Percentiles rank a stretch among this genome's conserved stretches.
Evolutionary conservation across 1,140 invertebrate species (phyloP).

Genomic region (Antheraea mylitta): DNA sequence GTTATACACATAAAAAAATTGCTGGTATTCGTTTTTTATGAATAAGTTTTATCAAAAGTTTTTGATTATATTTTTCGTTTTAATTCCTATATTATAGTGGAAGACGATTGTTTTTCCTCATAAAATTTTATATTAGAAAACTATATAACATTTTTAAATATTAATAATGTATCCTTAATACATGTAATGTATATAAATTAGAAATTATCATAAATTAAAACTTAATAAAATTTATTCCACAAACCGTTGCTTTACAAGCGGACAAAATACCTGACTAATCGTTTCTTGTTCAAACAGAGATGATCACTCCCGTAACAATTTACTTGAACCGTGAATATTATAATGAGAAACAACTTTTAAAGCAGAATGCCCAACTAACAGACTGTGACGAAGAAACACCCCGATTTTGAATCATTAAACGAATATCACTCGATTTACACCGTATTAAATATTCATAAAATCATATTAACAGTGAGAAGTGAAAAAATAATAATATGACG

Average conservation of each 20-base stretch:
- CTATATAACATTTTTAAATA: no score
- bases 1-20: no score
- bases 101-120: no score
- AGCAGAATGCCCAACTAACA: background rate
- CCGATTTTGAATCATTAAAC: background rate
- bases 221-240: background rate
- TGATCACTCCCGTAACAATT: background rate
- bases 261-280: conserved; percentile 1
- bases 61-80: no score
- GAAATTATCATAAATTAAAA: background rate
- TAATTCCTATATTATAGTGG: no score
- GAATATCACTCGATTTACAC: background rate
- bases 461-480: background rate
- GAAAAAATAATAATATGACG: no score
- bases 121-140: no score
- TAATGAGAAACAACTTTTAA: background rate
- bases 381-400: background rate
- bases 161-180: no score
- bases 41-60: no score
- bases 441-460: background rate
- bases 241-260: background rate
- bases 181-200: no score
- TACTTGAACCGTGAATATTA: conserved; percentile 2
- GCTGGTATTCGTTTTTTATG: no score
- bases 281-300: background rate